Conservation (phyloP, 2,888 invertebrate species). For the Tiliacea citrago region DNA sequence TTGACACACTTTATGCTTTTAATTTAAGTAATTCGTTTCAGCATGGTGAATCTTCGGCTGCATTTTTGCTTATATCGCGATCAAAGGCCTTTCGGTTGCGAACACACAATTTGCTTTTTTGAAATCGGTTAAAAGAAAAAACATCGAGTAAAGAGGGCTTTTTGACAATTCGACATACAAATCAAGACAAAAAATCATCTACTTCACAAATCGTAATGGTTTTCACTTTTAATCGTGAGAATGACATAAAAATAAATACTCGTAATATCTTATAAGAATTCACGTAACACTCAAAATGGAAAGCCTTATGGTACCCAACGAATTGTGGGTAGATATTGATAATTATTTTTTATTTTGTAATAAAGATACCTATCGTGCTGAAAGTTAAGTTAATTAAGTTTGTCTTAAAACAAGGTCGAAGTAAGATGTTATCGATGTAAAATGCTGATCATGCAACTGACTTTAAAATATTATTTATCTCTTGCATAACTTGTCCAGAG, state of each 20-base stretch:
- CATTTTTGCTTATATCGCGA: too few species aligned
- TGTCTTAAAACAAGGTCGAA: constrained; percentile 1
- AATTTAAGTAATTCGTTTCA: background rate
- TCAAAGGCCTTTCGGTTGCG: too few species aligned
- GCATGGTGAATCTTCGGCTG: background rate
- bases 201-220: background rate
- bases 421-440: constrained; percentile 25
- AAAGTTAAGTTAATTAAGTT: constrained; percentile 38
- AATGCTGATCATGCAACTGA: constrained; percentile 14
- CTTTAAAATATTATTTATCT: constrained; percentile 37
- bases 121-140: too few species aligned
- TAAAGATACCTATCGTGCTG: constrained; percentile 7
- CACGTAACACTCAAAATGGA: constrained; percentile 6
- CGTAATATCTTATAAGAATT: background rate
- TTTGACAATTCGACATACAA: too few species aligned
- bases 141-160: too few species aligned
- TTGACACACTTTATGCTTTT: background rate
- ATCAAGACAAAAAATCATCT: background rate
- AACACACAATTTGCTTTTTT: too few species aligned
- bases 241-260: constrained; percentile 7
- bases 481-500: constrained; percentile 16
- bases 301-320: background rate
- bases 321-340: background rate
- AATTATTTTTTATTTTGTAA: constrained; percentile 31
- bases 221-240: background rate